A percentile compares a stretch with the other conserved stretches of the same genome.
Evolutionary conservation across 2,888 invertebrate genomes (phyloP).

Genomic region (Eupithecia vulgata): DNA sequence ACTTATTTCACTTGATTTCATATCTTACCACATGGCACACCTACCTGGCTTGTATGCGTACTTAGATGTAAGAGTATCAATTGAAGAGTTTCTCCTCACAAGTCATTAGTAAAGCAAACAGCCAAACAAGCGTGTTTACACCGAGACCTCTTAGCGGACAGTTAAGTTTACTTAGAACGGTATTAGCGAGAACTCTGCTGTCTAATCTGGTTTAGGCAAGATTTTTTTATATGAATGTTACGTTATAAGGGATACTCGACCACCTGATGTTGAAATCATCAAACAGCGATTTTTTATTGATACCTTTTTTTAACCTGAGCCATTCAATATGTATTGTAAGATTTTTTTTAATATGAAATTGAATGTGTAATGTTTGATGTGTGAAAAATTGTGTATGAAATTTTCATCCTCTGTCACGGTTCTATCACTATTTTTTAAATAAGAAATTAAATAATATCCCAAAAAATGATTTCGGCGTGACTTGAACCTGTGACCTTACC

Average conservation of each 20-base stretch:
- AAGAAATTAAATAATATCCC: too few relatives aligned
- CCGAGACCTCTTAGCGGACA: constrained; percentile 38
- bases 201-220: constrained; percentile 3
- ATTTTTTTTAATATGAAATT: too few relatives aligned
- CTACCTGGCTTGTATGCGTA: neutral
- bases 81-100: constrained; percentile 5
- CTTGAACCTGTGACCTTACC: too few relatives aligned
- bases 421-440: too few relatives aligned
- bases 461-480: too few relatives aligned
- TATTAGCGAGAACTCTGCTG: constrained; percentile 26
- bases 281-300: neutral
- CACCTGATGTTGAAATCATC: neutral
- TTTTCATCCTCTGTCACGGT: too few relatives aligned
- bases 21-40: neutral
- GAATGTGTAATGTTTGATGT: too few relatives aligned
- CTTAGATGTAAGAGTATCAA: neutral
- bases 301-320: neutral
- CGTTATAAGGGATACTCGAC: too few relatives aligned
- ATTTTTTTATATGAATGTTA: too few relatives aligned
- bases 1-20: neutral
- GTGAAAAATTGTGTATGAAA: too few relatives aligned
- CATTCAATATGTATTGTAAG: too few relatives aligned
- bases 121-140: constrained; percentile 32
- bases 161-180: constrained; percentile 41
- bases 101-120: constrained; percentile 44